Percentiles rank a stretch among this genome's conserved stretches.
phyloP scores from a whole-genome alignment of 2,888 invertebrate genomes.

The Caenorhabditis doughertyi region DNA sequence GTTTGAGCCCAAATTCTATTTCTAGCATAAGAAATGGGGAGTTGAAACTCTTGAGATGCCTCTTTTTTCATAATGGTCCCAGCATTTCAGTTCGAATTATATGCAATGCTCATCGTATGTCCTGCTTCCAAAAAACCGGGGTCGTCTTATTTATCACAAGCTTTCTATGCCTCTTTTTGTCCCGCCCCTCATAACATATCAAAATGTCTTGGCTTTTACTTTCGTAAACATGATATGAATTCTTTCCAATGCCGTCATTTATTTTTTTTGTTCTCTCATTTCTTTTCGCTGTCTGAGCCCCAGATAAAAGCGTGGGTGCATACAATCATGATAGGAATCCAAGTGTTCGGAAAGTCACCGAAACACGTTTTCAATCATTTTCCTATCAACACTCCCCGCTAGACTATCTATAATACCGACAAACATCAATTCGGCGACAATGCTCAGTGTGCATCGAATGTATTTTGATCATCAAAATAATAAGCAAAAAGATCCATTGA shows the following conservation, averaged over 20 bases:
- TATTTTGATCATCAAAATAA: constrained; percentile 10
- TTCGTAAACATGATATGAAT: neutral
- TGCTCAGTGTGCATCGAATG: constrained; percentile 13
- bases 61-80: no score
- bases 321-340: constrained; percentile 15
- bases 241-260: constrained; percentile 14
- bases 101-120: no score
- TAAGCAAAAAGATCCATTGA: neutral
- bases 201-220: no score
- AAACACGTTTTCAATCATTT: constrained; percentile 49
- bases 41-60: no score
- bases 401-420: constrained; percentile 5
- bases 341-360: constrained; percentile 47
- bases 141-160: no score
- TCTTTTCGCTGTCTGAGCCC: constrained; percentile 17
- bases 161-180: no score
- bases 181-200: neutral
- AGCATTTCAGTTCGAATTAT: no score
- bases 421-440: constrained; percentile 6
- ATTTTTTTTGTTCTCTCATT: neutral
- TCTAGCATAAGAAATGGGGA: no score
- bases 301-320: constrained; percentile 35
- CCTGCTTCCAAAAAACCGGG: no score
- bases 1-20: no score
- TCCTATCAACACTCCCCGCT: constrained; percentile 1